Evolutionary conservation across 2,888 invertebrate genomes (phyloP).

Genomic region (Artemia sp.): DNA sequence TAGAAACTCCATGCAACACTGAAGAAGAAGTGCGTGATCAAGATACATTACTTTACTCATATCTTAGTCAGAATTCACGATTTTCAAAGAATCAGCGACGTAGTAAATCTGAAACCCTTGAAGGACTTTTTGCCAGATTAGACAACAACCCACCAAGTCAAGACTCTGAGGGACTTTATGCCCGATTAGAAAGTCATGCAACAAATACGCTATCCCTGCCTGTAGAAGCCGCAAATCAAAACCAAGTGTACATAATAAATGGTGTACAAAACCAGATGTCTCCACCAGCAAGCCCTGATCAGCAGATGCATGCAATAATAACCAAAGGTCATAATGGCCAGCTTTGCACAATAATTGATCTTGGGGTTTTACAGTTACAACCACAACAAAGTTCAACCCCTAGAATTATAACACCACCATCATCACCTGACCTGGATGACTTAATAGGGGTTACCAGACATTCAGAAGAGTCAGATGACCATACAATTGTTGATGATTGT

Average conservation of each 20-base stretch:
- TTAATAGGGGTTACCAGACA: conserved; percentile 21
- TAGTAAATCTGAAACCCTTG: conserved; percentile 3
- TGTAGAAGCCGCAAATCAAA: not conserved
- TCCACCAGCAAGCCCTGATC: conserved; percentile 35
- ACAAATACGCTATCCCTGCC: not conserved
- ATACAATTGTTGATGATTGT: conserved; percentile 20
- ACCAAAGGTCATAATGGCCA: conserved; percentile 21
- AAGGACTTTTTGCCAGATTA: conserved; percentile 12
- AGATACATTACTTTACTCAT: conserved; percentile 1
- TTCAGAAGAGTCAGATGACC: conserved; percentile 19
- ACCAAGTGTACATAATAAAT: not conserved
- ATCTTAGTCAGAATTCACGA: conserved; percentile 10
- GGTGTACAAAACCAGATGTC: conserved; percentile 32
- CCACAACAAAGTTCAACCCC: conserved; percentile 17
- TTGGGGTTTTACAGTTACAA: conserved; percentile 23
- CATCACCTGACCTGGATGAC: conserved; percentile 37
- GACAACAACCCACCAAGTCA: not conserved
- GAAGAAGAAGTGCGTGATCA: conserved; percentile 13
- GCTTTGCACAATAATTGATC: conserved; percentile 23
- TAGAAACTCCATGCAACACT: not conserved
- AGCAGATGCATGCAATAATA: conserved; percentile 25
- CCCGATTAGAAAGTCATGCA: not conserved
- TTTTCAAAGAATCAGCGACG: conserved; percentile 2
- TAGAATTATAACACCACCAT: conserved; percentile 38
- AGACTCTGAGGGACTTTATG: conserved; percentile 8